Evolutionary conservation across 2,113 vertebrate genomes (phyloP).

Genomic region (Peromyscus californicus): DNA sequence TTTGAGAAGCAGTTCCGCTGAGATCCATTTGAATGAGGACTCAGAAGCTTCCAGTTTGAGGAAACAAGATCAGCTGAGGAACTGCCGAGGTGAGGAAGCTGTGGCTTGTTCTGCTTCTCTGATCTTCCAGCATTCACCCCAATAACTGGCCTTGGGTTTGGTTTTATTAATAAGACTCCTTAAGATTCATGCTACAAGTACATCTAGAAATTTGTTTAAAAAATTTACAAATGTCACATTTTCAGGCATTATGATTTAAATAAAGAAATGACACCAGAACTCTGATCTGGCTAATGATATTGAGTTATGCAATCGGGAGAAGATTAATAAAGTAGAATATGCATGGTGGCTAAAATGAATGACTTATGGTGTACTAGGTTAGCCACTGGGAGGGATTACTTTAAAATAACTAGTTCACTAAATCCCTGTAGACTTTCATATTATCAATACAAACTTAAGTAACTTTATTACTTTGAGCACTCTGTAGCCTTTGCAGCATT

Average conservation of each 20-base stretch:
- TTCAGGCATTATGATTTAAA: not conserved
- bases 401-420: conserved; percentile 43
- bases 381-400: not conserved
- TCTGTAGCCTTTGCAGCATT: not conserved
- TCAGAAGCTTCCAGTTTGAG: too few relatives aligned
- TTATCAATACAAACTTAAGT: conserved; percentile 16
- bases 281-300: not conserved
- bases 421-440: conserved; percentile 22
- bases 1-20: too few relatives aligned
- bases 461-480: not conserved
- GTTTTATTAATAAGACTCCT: too few relatives aligned
- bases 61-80: too few relatives aligned
- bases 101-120: too few relatives aligned
- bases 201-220: not conserved
- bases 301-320: not conserved
- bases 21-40: too few relatives aligned
- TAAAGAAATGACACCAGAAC: not conserved
- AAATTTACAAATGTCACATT: not conserved
- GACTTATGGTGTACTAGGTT: not conserved
- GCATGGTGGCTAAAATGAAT: not conserved
- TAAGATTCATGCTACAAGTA: too few relatives aligned
- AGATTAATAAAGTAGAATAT: not conserved
- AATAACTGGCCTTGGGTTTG: too few relatives aligned
- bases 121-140: too few relatives aligned
- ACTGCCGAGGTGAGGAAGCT: too few relatives aligned